Base-by-base conservation (phyloP, 2,888 invertebrate genomes). In the Dione juno region DNA sequence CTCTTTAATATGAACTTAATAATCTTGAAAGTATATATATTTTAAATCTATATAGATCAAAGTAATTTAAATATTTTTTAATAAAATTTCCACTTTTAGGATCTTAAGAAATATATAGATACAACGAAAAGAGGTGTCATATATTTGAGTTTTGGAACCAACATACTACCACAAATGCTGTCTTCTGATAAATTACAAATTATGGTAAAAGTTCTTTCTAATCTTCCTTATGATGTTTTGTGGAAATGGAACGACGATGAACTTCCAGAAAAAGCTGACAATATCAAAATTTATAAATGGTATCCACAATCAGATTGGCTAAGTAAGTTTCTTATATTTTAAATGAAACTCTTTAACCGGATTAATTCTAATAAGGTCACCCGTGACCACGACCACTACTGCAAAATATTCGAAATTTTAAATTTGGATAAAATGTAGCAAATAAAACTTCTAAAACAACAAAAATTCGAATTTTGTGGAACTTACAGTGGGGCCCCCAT, bases 301-400 rank as follows among this genome's bases (percentile, higher is more conserved):
- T 75, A 85, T 11, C 86, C 88, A 1, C 88, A 88, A 71, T 78
- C 82, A 21, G 87, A 87, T 74, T 73, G 88, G 53, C 73, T 88
- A 5, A 80, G 86, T 80, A 69, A 78, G 77, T 74, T 14, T 16
- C 13, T 11, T 10, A 21, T 40, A 37, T 40, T 45, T 35, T n/a
- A 43, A 35, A 66, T 11, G 40, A 52, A n/a, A n/a, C n/a, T n/a
- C n/a, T n/a, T n/a, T n/a, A n/a, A n/a, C n/a, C n/a, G n/a, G n/a
- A n/a, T n/a, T n/a, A n/a, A n/a, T n/a, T n/a, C n/a, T n/a, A n/a
- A n/a, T n/a, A n/a, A n/a, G n/a, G n/a, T n/a, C n/a, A n/a, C n/a
- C n/a, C n/a, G n/a, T n/a, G n/a, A n/a, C n/a, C n/a, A n/a, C n/a
- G n/a, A n/a, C n/a, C n/a, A n/a, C n/a, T n/a, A n/a, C n/a, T n/a